A percentile compares a stretch with the other conserved stretches of the same genome.
Evolutionary conservation across 2,888 invertebrate species (phyloP).

Genomic region (Oscheius myriophilus): DNA sequence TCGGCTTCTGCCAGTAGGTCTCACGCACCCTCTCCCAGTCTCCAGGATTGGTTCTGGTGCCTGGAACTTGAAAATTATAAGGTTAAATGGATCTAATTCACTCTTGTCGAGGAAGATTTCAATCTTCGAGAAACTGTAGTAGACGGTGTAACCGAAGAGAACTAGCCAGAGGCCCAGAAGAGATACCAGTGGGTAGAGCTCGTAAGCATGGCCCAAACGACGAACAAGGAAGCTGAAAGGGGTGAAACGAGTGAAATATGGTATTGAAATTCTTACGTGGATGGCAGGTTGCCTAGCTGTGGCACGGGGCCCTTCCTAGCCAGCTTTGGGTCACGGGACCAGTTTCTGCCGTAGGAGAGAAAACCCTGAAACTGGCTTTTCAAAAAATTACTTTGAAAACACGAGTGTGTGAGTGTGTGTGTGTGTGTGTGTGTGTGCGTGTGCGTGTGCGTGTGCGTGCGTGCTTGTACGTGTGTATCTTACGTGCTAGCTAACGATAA

Average conservation of each 20-base stretch:
- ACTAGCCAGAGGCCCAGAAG: conserved; percentile 50
- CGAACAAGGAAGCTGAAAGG: conserved; percentile 56
- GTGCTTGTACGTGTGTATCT: too few species aligned
- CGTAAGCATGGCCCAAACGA: conserved; percentile 60
- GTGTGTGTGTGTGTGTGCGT: too few species aligned
- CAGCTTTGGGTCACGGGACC: conserved; percentile 37
- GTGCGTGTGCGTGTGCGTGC: too few species aligned
- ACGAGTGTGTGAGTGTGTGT: too few species aligned
- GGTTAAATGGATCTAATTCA: not conserved
- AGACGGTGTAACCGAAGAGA: conserved; percentile 44
- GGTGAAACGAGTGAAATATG: too few species aligned
- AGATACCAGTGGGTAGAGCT: conserved; percentile 59
- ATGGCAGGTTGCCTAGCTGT: conserved; percentile 45
- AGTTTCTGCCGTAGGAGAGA: conserved; percentile 37
- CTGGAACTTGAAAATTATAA: conserved; percentile 18
- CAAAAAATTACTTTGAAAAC: too few species aligned
- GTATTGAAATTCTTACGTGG: conserved; percentile 30
- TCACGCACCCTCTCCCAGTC: conserved; percentile 60
- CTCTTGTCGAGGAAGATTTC: conserved; percentile 63
- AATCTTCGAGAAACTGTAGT: conserved; percentile 52
- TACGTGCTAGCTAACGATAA: too few species aligned
- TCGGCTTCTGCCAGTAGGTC: conserved; percentile 57
- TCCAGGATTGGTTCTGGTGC: conserved; percentile 53
- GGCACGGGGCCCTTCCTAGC: conserved; percentile 26
- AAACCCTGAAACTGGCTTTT: conserved; percentile 24